Conservation (phyloP, 2,113 vertebrate species). For the Cyprinodon brontotheroides region DNA sequence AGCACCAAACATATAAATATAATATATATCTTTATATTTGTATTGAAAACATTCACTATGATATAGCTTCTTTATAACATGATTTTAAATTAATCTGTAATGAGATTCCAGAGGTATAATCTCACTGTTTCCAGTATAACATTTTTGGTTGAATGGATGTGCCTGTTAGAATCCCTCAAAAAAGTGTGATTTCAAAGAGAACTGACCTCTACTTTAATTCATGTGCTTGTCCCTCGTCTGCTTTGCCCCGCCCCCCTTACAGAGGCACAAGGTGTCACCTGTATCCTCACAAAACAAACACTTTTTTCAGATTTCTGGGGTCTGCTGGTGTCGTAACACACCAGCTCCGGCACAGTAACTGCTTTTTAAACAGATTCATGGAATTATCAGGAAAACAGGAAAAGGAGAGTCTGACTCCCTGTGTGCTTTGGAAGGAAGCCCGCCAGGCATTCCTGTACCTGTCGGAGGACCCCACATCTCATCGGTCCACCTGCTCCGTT, state of each 20-base stretch:
- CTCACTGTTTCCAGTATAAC: slow-evolving; percentile 32
- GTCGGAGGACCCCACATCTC: slow-evolving; percentile 53
- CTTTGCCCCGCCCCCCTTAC: not conserved
- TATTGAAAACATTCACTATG: not conserved
- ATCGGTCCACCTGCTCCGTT: slow-evolving; percentile 61
- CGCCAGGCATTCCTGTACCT: slow-evolving; percentile 71
- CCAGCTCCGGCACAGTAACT: slow-evolving; percentile 14
- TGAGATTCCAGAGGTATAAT: slow-evolving; percentile 36
- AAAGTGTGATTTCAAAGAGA: slow-evolving; percentile 42
- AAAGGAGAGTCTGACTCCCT: slow-evolving; percentile 20
- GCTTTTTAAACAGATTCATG: slow-evolving; percentile 15
- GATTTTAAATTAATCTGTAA: slow-evolving; percentile 32
- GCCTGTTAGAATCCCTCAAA: slow-evolving; percentile 50
- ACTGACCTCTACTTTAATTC: slow-evolving; percentile 55
- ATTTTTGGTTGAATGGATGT: slow-evolving; percentile 42
- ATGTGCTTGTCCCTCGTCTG: slow-evolving; percentile 28
- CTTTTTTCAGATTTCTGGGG: slow-evolving; percentile 41
- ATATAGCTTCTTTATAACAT: slow-evolving; percentile 10
- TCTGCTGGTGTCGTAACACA: slow-evolving; percentile 27
- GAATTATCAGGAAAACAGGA: slow-evolving; percentile 61
- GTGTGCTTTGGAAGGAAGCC: slow-evolving; percentile 42
- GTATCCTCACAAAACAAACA: slow-evolving; percentile 39
- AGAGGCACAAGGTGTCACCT: slow-evolving; percentile 35
- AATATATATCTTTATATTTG: not conserved
- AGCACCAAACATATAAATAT: not conserved